phyloP scores from a whole-genome alignment of 2,888 invertebrate genomes.

The Rhagonycha lutea region DNA sequence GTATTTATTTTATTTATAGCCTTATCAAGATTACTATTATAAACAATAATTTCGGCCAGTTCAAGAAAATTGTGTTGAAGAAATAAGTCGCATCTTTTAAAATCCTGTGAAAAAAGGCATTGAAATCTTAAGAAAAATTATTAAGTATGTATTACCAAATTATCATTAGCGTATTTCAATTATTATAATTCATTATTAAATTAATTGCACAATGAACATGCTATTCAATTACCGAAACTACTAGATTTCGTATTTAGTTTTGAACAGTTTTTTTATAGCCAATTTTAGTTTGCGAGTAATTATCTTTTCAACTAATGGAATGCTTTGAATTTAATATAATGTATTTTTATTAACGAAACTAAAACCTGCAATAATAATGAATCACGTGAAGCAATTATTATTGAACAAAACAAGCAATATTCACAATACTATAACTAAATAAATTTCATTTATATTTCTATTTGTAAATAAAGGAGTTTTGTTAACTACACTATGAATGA shows the following conservation, averaged over 20 bases:
- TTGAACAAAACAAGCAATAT: neutral
- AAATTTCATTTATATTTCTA: no score
- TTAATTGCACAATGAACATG: neutral
- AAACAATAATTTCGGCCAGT: neutral
- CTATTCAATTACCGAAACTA: neutral
- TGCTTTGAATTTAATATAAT: neutral
- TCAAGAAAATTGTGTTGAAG: no score
- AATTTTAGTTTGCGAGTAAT: neutral
- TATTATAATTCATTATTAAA: neutral
- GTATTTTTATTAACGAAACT: neutral
- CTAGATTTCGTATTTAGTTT: neutral
- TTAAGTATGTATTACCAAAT: neutral
- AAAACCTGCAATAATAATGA: neutral
- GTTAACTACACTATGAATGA: neutral
- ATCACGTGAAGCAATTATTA: neutral
- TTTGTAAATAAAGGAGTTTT: neutral
- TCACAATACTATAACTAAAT: neutral
- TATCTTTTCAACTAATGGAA: neutral
- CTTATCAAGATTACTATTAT: neutral
- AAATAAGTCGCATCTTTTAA: neutral
- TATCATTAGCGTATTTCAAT: neutral
- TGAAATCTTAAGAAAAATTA: neutral
- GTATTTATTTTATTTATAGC: no score
- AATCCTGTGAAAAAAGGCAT: neutral
- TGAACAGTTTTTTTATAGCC: neutral